These are phyloP conservation scores for Sinelater perroti DNA, from an alignment of 2,888 invertebrate species.

Conservation along the genomic window DNA sequence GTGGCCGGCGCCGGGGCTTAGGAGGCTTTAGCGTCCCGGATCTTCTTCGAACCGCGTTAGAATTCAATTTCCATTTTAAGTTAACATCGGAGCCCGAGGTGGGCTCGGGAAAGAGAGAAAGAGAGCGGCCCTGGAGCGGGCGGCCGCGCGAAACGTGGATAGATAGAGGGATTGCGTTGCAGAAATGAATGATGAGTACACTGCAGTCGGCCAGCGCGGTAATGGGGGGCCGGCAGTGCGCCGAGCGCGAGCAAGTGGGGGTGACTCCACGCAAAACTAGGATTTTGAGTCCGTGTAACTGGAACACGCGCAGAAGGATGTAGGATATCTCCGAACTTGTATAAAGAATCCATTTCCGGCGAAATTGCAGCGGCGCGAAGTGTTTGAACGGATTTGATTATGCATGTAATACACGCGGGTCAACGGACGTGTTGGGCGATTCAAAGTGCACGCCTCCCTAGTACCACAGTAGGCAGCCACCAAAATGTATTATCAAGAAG, in stretches of 20 bases:
- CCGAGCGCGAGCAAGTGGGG: constrained; percentile 45
- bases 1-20: constrained; percentile 30
- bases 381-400: constrained; percentile 22
- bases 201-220: constrained; percentile 41
- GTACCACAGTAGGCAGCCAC: no score
- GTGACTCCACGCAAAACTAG: constrained; percentile 44
- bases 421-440: no score
- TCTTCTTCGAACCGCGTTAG: constrained; percentile 42
- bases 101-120: constrained; percentile 39
- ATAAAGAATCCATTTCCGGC: constrained; percentile 43
- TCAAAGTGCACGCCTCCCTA: no score
- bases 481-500: no score
- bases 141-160: constrained; percentile 42
- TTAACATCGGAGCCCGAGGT: constrained; percentile 49
- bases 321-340: constrained; percentile 48
- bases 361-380: constrained; percentile 40
- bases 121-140: constrained; percentile 10
- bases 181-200: constrained; percentile 56
- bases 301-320: constrained; percentile 45
- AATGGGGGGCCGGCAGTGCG: constrained; percentile 33
- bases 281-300: constrained; percentile 43
- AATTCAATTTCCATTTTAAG: constrained; percentile 59
- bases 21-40: constrained; percentile 37
- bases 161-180: constrained; percentile 50
- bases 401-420: constrained; percentile 18